These are phyloP conservation scores for Mesaphorura yosii DNA, from an alignment of 1,140 invertebrate genomes.

Conservation along the genomic window DNA sequence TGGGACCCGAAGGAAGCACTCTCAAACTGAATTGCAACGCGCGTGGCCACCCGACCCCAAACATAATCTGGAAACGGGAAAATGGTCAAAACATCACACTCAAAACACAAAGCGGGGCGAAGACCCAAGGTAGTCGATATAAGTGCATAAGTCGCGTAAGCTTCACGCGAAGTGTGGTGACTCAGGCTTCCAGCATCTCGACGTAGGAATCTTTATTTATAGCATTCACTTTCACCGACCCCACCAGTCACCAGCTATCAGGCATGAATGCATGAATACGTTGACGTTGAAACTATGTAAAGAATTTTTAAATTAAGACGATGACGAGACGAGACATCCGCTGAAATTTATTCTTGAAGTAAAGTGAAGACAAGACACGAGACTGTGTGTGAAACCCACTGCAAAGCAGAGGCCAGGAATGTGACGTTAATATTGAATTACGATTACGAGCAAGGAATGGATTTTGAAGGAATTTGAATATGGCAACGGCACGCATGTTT, in stretches of 20 bases:
- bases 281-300: too few relatives aligned
- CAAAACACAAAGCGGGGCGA: slow-evolving; percentile 46
- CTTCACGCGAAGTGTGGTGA: not conserved
- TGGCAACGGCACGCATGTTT: too few relatives aligned
- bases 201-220: not conserved
- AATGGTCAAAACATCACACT: slow-evolving; percentile 67
- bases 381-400: too few relatives aligned
- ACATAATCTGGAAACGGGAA: slow-evolving; percentile 74
- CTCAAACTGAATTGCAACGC: slow-evolving; percentile 49
- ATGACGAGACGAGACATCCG: too few relatives aligned
- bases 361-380: too few relatives aligned
- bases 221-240: not conserved
- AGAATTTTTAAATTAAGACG: too few relatives aligned
- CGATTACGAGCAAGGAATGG: too few relatives aligned
- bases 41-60: slow-evolving; percentile 66
- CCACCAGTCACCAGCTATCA: not conserved
- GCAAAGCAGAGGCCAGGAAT: too few relatives aligned
- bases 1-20: slow-evolving; percentile 64
- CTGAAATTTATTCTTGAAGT: too few relatives aligned
- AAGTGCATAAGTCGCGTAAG: not conserved
- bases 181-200: not conserved
- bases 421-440: too few relatives aligned
- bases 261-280: too few relatives aligned
- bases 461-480: too few relatives aligned
- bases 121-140: slow-evolving; percentile 46